A percentile compares a stretch with the other conserved stretches of the same genome.
Conservation (phyloP, 2,888 invertebrate species). For the Sylvicola cinctus region DNA sequence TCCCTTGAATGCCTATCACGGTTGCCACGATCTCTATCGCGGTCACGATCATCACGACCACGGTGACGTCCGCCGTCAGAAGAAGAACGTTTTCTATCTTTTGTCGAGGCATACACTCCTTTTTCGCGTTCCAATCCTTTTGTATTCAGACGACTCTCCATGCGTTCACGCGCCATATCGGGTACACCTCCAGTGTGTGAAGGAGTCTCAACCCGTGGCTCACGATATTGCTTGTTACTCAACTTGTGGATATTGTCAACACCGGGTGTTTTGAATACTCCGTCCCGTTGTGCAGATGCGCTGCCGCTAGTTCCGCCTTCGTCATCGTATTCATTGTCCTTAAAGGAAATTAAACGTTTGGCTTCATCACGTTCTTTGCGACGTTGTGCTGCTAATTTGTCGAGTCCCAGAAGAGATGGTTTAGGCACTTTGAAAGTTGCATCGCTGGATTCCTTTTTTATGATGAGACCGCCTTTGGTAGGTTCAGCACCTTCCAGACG, state of each 20-base stretch:
- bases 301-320: constrained; percentile 12
- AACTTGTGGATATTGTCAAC: constrained; percentile 19
- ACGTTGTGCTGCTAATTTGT: constrained; percentile 63
- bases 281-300: constrained; percentile 1
- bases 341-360: constrained; percentile 44
- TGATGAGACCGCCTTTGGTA: constrained; percentile 45
- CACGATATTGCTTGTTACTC: constrained; percentile 44
- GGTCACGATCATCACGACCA: constrained; percentile 21
- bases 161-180: constrained; percentile 36
- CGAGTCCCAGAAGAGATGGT: constrained; percentile 60
- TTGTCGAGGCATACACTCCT: constrained; percentile 48
- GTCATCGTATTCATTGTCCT: constrained; percentile 29
- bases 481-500: constrained; percentile 46
- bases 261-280: constrained; percentile 14
- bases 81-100: constrained; percentile 27
- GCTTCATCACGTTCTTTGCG: constrained; percentile 37
- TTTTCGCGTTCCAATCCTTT: constrained; percentile 31
- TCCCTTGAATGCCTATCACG: constrained; percentile 14
- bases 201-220: constrained; percentile 72
- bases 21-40: constrained; percentile 14
- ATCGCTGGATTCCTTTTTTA: constrained; percentile 35
- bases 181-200: constrained; percentile 87
- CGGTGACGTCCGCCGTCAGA: constrained; percentile 25
- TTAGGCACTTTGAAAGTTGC: constrained; percentile 52
- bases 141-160: constrained; percentile 36